These are phyloP conservation scores for Stictocephala bisonia DNA, from an alignment of 2,888 invertebrate genomes.

Conservation along the genomic window DNA sequence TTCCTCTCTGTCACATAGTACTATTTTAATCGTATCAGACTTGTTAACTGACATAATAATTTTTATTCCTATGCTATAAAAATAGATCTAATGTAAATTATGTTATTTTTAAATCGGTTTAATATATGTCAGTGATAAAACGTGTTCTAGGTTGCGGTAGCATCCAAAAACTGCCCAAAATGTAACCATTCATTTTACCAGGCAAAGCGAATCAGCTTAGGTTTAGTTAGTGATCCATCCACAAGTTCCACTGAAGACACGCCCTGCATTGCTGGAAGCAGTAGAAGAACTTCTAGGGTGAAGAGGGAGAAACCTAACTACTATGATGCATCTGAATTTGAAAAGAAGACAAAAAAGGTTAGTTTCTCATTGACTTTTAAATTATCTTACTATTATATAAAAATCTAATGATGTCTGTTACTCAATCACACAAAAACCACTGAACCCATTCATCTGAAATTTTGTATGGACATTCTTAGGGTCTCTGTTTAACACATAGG, in stretches of 20 bases:
- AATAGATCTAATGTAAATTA: too few relatives aligned
- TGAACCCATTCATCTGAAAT: too few relatives aligned
- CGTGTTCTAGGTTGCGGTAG: conserved; percentile 84
- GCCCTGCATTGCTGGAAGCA: conserved; percentile 63
- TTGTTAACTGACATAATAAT: too few relatives aligned
- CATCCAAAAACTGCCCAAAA: conserved; percentile 81
- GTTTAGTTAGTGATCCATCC: conserved; percentile 62
- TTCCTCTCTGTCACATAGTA: too few relatives aligned
- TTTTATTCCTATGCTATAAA: too few relatives aligned
- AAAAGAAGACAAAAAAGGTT: conserved; percentile 78
- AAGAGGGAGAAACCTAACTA: conserved; percentile 83
- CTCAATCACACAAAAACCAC: too few relatives aligned
- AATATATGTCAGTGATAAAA: too few relatives aligned
- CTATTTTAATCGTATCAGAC: too few relatives aligned
- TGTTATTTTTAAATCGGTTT: too few relatives aligned
- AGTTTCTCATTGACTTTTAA: conserved; percentile 16
- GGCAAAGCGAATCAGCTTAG: conserved; percentile 68
- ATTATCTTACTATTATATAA: not conserved
- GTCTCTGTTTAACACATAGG: too few relatives aligned
- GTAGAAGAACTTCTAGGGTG: conserved; percentile 78
- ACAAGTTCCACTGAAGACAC: conserved; percentile 46
- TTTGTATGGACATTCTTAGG: too few relatives aligned
- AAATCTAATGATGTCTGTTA: not conserved
- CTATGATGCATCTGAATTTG: conserved; percentile 84
- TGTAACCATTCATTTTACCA: conserved; percentile 86